These are phyloP conservation scores for Chironomus striatipennis DNA, from an alignment of 1,140 invertebrate genomes.

Conservation along the genomic window DNA sequence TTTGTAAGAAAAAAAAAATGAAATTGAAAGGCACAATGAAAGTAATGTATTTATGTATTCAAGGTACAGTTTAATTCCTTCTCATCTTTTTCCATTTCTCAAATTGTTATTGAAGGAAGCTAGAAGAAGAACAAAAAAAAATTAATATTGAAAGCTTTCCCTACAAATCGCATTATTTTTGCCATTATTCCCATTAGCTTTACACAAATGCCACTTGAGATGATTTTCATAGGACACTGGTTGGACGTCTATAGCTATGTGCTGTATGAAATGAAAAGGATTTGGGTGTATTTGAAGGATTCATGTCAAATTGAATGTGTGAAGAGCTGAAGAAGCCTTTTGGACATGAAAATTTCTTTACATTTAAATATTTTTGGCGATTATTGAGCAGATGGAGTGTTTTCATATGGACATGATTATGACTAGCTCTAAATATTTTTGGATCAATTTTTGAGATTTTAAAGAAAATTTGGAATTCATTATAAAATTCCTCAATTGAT, in stretches of 20 bases:
- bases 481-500: no score
- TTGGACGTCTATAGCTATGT: neutral
- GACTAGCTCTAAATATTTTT: no score
- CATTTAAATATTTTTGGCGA: no score
- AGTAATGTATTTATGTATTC: conserved; percentile 14
- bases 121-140: neutral
- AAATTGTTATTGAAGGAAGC: neutral
- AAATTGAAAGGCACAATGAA: neutral
- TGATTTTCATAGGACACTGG: neutral
- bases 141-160: conserved; percentile 3
- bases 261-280: neutral
- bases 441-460: no score
- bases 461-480: no score
- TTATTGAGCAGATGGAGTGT: no score
- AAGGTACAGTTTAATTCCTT: conserved; percentile 4
- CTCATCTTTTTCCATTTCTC: neutral
- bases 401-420: no score
- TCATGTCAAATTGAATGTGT: neutral
- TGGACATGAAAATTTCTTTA: no score
- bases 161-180: neutral
- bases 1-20: neutral
- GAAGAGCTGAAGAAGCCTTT: neutral
- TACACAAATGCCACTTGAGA: conserved; percentile 1
- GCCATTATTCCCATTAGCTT: neutral
- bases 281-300: neutral